phyloP scores from a whole-genome alignment of 2,888 invertebrate genomes.

The Hydroisotoma schaefferi region DNA sequence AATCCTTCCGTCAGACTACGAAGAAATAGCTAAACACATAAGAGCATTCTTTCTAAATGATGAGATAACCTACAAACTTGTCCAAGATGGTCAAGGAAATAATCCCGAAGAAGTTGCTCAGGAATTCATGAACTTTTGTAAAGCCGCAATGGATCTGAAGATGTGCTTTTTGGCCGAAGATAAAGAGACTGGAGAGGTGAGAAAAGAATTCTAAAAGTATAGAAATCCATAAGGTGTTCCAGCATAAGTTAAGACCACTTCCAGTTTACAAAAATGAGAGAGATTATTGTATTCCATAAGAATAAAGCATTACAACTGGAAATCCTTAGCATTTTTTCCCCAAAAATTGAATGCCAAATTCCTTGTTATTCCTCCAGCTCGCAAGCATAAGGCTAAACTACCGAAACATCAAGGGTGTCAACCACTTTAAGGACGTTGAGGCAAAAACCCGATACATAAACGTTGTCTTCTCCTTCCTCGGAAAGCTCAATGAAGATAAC shows the following conservation, averaged over 20 bases:
- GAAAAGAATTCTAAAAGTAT: neutral
- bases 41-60: conserved; percentile 16
- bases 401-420: neutral
- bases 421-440: conserved; percentile 1
- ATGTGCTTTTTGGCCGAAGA: conserved; percentile 27
- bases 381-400: neutral
- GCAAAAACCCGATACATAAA: conserved; percentile 7
- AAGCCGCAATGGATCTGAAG: neutral
- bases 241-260: no score
- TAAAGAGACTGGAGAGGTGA: conserved; percentile 20
- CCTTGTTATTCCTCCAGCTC: no score
- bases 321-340: no score
- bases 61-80: conserved; percentile 14
- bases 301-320: no score
- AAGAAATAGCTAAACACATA: conserved; percentile 15
- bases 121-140: conserved; percentile 13
- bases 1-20: conserved; percentile 14
- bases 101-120: conserved; percentile 18
- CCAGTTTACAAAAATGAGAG: no score
- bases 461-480: conserved; percentile 14
- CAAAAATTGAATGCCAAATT: no score
- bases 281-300: no score
- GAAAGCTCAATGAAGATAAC: conserved; percentile 5
- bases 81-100: conserved; percentile 15
- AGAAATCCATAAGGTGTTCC: neutral